These are phyloP conservation scores for Lysandra coridon DNA, from an alignment of 2,888 invertebrate genomes.

Conservation along the genomic window DNA sequence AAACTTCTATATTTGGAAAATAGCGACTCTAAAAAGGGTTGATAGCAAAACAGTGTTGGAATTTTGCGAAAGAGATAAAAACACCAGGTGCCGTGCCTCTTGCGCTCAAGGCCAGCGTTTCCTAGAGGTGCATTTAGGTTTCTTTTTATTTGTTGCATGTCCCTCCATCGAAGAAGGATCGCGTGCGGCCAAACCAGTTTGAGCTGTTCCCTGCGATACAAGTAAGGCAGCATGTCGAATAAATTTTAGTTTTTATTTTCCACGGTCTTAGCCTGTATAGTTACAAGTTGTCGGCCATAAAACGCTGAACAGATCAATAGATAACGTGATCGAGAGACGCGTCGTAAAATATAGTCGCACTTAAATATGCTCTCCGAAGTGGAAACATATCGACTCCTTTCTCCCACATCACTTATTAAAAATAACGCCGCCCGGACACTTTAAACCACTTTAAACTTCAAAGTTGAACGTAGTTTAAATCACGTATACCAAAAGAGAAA, in stretches of 20 bases:
- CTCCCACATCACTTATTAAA: constrained; percentile 1
- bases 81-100: constrained; percentile 78
- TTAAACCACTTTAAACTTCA: neutral
- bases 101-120: constrained; percentile 77
- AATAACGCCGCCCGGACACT: neutral
- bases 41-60: constrained; percentile 69
- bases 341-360: constrained; percentile 18
- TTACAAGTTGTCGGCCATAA: constrained; percentile 30
- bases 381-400: constrained; percentile 7
- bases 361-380: constrained; percentile 22
- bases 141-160: constrained; percentile 78
- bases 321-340: constrained; percentile 12
- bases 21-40: constrained; percentile 18
- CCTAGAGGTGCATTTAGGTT: constrained; percentile 79
- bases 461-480: neutral
- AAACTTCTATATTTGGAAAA: neutral
- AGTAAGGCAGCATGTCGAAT: constrained; percentile 61
- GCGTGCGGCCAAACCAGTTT: constrained; percentile 77
- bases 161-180: constrained; percentile 68
- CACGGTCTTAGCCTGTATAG: constrained; percentile 38
- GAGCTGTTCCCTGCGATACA: constrained; percentile 64
- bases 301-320: constrained; percentile 23
- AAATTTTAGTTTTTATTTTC: constrained; percentile 60
- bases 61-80: constrained; percentile 75
- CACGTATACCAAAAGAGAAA: constrained; percentile 46